Percentiles rank a stretch among this genome's conserved stretches.
Conservation (phyloP, 2,888 invertebrate species). For the Rosalia funebris region DNA sequence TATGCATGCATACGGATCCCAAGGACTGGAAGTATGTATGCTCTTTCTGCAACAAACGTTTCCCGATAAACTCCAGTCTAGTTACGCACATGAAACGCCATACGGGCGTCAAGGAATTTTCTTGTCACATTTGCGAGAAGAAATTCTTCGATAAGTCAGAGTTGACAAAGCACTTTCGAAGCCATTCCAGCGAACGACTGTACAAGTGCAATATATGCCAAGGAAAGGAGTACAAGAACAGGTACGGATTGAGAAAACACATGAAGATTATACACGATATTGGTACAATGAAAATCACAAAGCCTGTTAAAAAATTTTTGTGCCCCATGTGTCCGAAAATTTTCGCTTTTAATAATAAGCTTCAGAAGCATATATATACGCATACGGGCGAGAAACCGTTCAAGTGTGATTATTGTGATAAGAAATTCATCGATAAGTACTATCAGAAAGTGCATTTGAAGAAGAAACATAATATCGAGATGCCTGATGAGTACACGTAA, state of each 20-base stretch:
- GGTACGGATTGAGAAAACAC: conserved; percentile 49
- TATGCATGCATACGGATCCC: conserved; percentile 52
- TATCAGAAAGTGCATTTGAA: conserved; percentile 50
- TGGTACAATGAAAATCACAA: conserved; percentile 56
- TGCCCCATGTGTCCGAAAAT: conserved; percentile 51
- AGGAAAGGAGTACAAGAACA: conserved; percentile 51
- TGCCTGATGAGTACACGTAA: conserved; percentile 5
- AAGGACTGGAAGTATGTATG: conserved; percentile 53
- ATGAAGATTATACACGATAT: conserved; percentile 49
- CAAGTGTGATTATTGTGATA: conserved; percentile 49
- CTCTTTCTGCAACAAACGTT: conserved; percentile 45
- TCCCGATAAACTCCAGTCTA: conserved; percentile 52
- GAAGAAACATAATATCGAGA: conserved; percentile 47
- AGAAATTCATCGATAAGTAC: conserved; percentile 51
- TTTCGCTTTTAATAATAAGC: conserved; percentile 49
- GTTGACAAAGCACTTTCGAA: conserved; percentile 48
- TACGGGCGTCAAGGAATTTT: conserved; percentile 55
- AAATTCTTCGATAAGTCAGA: conserved; percentile 55
- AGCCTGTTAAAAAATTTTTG: conserved; percentile 56
- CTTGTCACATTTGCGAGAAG: conserved; percentile 58
- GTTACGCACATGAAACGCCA: conserved; percentile 50
- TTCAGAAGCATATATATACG: conserved; percentile 50
- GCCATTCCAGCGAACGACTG: conserved; percentile 48
- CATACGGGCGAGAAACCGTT: conserved; percentile 52
- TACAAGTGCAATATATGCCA: conserved; percentile 49